Base-by-base conservation (phyloP, 1,140 invertebrate species). In the Epicauta chinensis region DNA sequence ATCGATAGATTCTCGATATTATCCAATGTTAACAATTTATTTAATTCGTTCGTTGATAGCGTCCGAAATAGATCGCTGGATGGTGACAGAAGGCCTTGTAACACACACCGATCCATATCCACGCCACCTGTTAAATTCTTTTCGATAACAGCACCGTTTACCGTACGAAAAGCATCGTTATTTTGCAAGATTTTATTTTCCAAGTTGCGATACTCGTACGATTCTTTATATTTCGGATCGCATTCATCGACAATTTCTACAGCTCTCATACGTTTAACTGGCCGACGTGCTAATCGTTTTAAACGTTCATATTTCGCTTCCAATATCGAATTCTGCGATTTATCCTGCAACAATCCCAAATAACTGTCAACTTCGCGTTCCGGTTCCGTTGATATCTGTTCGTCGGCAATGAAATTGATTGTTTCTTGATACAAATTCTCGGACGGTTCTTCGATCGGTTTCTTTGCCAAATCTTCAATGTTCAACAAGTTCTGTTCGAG, bases 1-100 rank as follows among this genome's bases (percentile, higher is more conserved):
- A 64, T 38, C 14, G 61, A 56, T 14, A 64, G 45, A 47, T 62
- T 61, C 16, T 62, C 60, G n/a, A 60, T 54, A 54, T 64, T 64
- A 37, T 62, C 56, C 9, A 64, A 37, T 10, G 41, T 59, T 12
- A 64, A 38, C 12, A 64, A 4, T 49, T 29, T 44, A 7, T 16
- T 37, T 55, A 61, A 54, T 49, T 64, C 55, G 2, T 57, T 50
- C 13, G 48, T 48, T 10, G 35, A 58, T 9, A 64, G 41, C 10
- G 37, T 42, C 35, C 56, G 23, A 17, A 52, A 43, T 14, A 44
- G 16, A 23, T 53, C 17, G 5, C 31, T 7, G n/a, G 53, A 55
- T 29, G 53, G 40, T 36, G 34, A 6, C 11, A 64, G 17, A 10
- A 62, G 29, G 5, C 58, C 60, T n/a, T 56, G 40, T 3, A 47